Evolutionary conservation across 2,888 invertebrate species (phyloP).

Genomic region (Sussaba pulchella): DNA sequence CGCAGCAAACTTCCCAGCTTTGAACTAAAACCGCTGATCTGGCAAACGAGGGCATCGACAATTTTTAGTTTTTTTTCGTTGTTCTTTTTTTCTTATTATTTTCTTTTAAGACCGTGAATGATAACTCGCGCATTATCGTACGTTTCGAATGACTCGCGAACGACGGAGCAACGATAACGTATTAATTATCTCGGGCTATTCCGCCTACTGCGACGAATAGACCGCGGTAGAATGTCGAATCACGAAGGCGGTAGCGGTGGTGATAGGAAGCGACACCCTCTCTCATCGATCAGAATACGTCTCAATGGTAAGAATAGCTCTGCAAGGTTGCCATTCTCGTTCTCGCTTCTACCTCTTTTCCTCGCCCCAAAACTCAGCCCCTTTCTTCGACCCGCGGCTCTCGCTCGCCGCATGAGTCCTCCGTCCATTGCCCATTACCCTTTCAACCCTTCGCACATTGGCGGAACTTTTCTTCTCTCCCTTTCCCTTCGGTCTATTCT

Average conservation of each 20-base stretch:
- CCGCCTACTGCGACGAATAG: not conserved
- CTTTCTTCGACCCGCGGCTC: slow-evolving; percentile 9
- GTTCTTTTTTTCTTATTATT: too few species aligned
- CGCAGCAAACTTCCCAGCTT: too few species aligned
- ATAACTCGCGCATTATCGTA: not conserved
- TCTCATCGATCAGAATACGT: slow-evolving; percentile 60
- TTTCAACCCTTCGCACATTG: slow-evolving; percentile 34
- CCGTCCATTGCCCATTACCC: slow-evolving; percentile 53
- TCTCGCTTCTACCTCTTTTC: slow-evolving; percentile 21
- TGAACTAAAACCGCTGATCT: too few species aligned
- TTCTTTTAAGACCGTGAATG: too few species aligned
- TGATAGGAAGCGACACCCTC: slow-evolving; percentile 46
- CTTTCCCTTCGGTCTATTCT: slow-evolving; percentile 55
- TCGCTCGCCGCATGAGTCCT: slow-evolving; percentile 31
- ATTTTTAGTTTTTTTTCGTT: too few species aligned
- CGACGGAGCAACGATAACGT: not conserved
- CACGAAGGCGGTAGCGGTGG: not conserved
- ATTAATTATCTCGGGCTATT: not conserved
- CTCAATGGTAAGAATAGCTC: slow-evolving; percentile 63
- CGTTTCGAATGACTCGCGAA: not conserved
- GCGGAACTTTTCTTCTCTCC: slow-evolving; percentile 41
- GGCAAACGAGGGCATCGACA: too few species aligned
- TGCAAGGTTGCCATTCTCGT: slow-evolving; percentile 54
- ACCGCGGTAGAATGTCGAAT: too few species aligned
- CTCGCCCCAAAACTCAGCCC: not conserved